phyloP scores from a whole-genome alignment of 2,797 vertebrate genomes.

The Myoxocephalus aenaeus region DNA sequence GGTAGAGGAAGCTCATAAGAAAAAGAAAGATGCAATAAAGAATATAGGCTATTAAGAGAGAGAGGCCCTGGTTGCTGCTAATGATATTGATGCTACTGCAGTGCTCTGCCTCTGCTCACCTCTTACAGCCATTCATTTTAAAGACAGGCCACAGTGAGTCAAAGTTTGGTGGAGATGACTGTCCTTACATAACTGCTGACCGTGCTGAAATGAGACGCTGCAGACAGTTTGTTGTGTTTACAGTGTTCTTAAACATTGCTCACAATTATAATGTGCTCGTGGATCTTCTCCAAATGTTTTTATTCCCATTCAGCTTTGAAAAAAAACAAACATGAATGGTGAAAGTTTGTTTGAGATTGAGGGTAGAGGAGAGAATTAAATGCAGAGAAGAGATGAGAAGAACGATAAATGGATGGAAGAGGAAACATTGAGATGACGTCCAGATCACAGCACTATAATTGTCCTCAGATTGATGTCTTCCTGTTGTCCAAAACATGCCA shows the following conservation, averaged over 20 bases:
- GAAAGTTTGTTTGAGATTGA: background rate
- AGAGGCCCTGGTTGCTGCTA: slow-evolving; percentile 25
- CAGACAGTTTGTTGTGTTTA: slow-evolving; percentile 16
- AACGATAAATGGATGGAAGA: background rate
- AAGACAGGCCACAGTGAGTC: slow-evolving; percentile 42
- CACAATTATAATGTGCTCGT: slow-evolving; percentile 12
- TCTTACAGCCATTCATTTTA: slow-evolving; percentile 45
- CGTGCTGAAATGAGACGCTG: slow-evolving; percentile 25
- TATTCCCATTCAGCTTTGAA: slow-evolving; percentile 4
- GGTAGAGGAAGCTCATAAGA: slow-evolving; percentile 6
- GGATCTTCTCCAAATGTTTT: background rate
- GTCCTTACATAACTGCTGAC: slow-evolving; percentile 35
- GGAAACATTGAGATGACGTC: background rate
- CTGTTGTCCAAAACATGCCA: background rate
- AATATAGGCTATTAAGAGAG: slow-evolving; percentile 27
- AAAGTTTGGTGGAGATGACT: slow-evolving; percentile 40
- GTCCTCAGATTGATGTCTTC: slow-evolving; percentile 10
- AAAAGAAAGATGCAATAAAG: slow-evolving; percentile 14
- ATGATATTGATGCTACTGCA: slow-evolving; percentile 64
- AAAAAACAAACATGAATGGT: background rate
- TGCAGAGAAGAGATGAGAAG: background rate
- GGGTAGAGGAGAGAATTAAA: background rate
- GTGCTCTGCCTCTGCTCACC: slow-evolving; percentile 46
- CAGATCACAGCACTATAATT: slow-evolving; percentile 15
- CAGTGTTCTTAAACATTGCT: slow-evolving; percentile 30